These are phyloP conservation scores for Hippocampus barbouri DNA, from an alignment of 2,113 vertebrate genomes.

Conservation along the genomic window DNA sequence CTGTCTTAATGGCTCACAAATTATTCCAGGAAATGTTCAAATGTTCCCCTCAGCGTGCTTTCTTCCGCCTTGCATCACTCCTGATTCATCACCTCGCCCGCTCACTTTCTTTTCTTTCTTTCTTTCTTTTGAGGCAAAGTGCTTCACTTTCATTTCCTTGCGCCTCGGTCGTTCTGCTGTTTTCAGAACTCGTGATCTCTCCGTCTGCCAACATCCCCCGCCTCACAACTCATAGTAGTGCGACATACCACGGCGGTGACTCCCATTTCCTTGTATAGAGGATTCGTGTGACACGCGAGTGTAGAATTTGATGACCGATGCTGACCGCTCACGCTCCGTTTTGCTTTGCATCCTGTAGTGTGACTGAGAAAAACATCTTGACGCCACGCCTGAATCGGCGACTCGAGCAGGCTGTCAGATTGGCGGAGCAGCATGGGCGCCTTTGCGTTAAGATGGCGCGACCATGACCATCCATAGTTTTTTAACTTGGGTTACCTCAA, in stretches of 20 bases:
- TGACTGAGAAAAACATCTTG: not conserved
- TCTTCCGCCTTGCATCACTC: not conserved
- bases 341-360: not conserved
- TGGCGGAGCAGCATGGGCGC: not conserved
- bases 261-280: slow-evolving; percentile 35
- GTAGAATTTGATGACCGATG: slow-evolving; percentile 28
- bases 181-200: slow-evolving; percentile 29
- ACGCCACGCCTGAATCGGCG: not conserved
- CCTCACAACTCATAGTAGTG: slow-evolving; percentile 14
- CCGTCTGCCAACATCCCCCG: not conserved
- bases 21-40: slow-evolving; percentile 45
- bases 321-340: slow-evolving; percentile 16
- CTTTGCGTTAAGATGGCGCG: too few relatives aligned
- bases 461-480: too few relatives aligned
- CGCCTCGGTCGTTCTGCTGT: slow-evolving; percentile 1
- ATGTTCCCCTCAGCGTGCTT: slow-evolving; percentile 8
- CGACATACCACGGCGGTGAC: slow-evolving; percentile 42
- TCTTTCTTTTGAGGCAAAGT: not conserved
- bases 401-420: not conserved
- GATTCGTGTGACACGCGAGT: slow-evolving; percentile 31
- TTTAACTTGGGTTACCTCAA: too few relatives aligned
- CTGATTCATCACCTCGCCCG: slow-evolving; percentile 34
- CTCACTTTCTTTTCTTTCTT: slow-evolving; percentile 17
- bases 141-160: not conserved
- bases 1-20: slow-evolving; percentile 51